A percentile compares a stretch with the other conserved stretches of the same genome.
Conservation (phyloP, 2,888 invertebrate genomes). For the Lomographa bimaculata region DNA sequence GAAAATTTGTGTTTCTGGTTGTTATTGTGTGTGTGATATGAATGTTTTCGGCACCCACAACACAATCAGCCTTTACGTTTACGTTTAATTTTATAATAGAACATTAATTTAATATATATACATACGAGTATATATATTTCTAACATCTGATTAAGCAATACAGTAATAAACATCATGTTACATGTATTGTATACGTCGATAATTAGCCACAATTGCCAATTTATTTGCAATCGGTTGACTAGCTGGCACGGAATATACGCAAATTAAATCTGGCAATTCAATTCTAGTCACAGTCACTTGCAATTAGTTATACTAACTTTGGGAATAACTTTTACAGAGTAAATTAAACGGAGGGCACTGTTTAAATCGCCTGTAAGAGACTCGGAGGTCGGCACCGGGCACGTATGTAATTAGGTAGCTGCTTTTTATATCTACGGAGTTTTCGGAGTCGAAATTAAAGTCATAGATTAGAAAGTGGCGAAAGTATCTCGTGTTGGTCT, state of each 20-base stretch:
- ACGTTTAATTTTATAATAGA: too few relatives aligned
- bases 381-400: conserved; percentile 13
- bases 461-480: conserved; percentile 57
- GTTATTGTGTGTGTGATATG: too few relatives aligned
- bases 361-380: conserved; percentile 19
- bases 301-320: conserved; percentile 8
- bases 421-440: conserved; percentile 27
- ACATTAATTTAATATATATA: too few relatives aligned
- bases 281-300: conserved; percentile 1
- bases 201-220: too few relatives aligned
- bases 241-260: background rate
- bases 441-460: conserved; percentile 55
- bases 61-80: too few relatives aligned
- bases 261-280: conserved; percentile 5
- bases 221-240: too few relatives aligned
- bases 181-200: too few relatives aligned
- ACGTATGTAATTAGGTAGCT: conserved; percentile 23
- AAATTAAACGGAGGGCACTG: conserved; percentile 18
- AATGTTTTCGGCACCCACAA: too few relatives aligned
- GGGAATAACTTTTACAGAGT: conserved; percentile 6
- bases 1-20: too few relatives aligned
- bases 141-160: too few relatives aligned
- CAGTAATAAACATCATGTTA: too few relatives aligned
- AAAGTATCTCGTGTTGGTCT: conserved; percentile 50
- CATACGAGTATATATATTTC: too few relatives aligned